phyloP scores from a whole-genome alignment of 2,888 invertebrate species.

The Trisateles emortualis region DNA sequence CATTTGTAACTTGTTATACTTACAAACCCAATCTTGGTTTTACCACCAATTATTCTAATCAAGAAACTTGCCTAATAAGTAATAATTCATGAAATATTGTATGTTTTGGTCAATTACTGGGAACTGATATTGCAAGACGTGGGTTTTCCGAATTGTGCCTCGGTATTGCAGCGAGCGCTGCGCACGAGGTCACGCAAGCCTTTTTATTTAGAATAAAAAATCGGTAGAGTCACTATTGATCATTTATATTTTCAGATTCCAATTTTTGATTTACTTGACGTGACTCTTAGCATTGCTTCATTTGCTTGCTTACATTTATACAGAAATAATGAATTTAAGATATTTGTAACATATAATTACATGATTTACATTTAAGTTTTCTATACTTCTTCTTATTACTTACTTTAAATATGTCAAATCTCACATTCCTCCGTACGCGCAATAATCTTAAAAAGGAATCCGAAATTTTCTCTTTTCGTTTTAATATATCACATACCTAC shows the following conservation, averaged over 20 bases:
- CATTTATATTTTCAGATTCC: not conserved
- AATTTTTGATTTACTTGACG: not conserved
- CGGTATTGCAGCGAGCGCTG: slow-evolving; percentile 68
- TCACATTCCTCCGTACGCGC: too few species aligned
- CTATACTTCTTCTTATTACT: too few species aligned
- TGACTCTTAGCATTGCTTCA: too few species aligned
- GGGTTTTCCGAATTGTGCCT: slow-evolving; percentile 79
- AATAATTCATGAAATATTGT: slow-evolving; percentile 39
- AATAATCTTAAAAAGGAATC: too few species aligned
- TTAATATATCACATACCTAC: too few species aligned
- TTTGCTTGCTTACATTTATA: too few species aligned
- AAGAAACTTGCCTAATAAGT: slow-evolving; percentile 28
- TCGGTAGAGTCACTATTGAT: slow-evolving; percentile 16
- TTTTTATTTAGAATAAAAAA: slow-evolving; percentile 43
- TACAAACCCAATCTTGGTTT: slow-evolving; percentile 33
- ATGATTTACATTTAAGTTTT: too few species aligned
- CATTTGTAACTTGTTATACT: slow-evolving; percentile 9
- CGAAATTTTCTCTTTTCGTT: too few species aligned
- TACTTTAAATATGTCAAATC: too few species aligned
- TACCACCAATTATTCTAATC: slow-evolving; percentile 29
- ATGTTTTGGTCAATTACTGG: slow-evolving; percentile 55
- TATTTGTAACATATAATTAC: too few species aligned
- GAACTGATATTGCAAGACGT: slow-evolving; percentile 67
- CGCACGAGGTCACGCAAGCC: slow-evolving; percentile 61
- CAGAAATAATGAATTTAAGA: too few species aligned